Conservation (phyloP, 2,797 vertebrate species). For the Margarornis squamiger region DNA sequence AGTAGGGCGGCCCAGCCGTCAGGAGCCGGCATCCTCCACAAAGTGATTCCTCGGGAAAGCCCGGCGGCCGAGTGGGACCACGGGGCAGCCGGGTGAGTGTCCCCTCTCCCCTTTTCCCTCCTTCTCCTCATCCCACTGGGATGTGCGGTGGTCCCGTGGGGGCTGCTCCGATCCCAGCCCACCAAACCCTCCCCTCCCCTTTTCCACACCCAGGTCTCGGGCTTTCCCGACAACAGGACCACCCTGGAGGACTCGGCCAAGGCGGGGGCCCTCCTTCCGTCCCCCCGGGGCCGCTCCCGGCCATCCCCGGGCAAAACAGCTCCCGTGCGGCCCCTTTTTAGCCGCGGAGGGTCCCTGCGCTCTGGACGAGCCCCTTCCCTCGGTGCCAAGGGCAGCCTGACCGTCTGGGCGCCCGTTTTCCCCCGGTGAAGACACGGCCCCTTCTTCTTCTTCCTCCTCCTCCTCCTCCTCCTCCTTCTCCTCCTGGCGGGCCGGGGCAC, state of each 20-base stretch:
- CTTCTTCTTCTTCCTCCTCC: neutral
- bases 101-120: neutral
- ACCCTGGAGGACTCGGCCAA: neutral
- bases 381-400: neutral
- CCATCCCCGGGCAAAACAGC: neutral
- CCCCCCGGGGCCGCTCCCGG: neutral
- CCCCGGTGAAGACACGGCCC: neutral
- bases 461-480: neutral
- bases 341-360: neutral
- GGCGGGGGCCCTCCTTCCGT: neutral
- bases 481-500: neutral
- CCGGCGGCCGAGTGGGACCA: neutral
- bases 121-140: fast-evolving
- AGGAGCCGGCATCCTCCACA: slow-evolving; percentile 10
- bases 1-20: neutral
- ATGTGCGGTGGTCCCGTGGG: fast-evolving
- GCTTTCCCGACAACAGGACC: slow-evolving; percentile 6
- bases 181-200: neutral
- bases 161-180: fast-evolving
- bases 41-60: neutral
- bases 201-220: neutral
- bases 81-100: slow-evolving; percentile 45
- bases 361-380: neutral
- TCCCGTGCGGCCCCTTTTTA: neutral
- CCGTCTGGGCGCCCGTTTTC: neutral